phyloP scores from a whole-genome alignment of 2,888 invertebrate genomes.

The Rhabditophanes sp. region DNA sequence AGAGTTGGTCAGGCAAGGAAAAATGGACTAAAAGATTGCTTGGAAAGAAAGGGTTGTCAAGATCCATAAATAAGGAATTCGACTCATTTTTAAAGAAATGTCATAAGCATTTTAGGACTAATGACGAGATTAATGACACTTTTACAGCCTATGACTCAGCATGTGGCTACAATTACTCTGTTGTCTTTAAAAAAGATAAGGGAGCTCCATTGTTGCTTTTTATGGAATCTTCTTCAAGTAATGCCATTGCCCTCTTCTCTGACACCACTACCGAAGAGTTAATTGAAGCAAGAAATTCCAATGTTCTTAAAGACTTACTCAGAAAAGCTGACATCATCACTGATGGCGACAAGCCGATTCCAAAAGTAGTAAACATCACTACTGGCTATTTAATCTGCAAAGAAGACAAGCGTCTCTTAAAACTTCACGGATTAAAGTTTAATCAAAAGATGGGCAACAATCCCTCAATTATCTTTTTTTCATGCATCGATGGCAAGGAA shows the following conservation, averaged over 20 bases:
- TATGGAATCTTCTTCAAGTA: constrained; percentile 32
- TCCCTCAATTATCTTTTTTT: too few species aligned
- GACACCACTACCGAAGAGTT: constrained; percentile 35
- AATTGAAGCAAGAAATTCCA: too few species aligned
- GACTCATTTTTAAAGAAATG: constrained; percentile 37
- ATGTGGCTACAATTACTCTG: constrained; percentile 30
- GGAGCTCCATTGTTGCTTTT: constrained; percentile 39
- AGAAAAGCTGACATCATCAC: too few species aligned
- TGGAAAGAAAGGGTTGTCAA: constrained; percentile 11
- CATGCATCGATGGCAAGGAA: too few species aligned
- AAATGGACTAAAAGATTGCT: too few species aligned
- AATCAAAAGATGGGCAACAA: constrained; percentile 9
- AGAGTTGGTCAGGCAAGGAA: too few species aligned
- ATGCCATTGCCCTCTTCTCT: constrained; percentile 39
- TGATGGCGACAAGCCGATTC: too few species aligned
- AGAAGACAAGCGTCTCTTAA: too few species aligned
- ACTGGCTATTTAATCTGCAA: constrained; percentile 17
- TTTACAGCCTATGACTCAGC: constrained; percentile 33
- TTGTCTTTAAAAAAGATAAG: constrained; percentile 27
- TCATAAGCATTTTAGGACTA: constrained; percentile 20
- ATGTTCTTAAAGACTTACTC: too few species aligned
- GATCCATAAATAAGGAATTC: constrained; percentile 34
- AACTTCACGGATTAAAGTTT: too few species aligned
- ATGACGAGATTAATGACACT: constrained; percentile 22
- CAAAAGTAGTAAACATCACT: too few species aligned